Evolutionary conservation across 35 echinoderm and acorn worm species (phyloP), one percentile per base, ranked within the genome.

Genomic region (Ophioderma brevispina): DNA sequence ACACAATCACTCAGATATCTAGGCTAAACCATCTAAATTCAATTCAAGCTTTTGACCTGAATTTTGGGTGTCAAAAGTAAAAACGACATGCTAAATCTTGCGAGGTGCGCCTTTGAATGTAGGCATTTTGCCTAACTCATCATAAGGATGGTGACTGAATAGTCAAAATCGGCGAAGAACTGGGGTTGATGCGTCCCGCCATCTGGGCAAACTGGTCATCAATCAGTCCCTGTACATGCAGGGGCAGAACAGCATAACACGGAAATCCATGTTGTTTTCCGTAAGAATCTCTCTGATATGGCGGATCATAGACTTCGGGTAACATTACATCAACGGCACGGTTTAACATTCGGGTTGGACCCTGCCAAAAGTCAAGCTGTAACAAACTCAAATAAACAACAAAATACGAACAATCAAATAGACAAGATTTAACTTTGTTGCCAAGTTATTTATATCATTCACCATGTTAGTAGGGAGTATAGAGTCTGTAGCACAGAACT

Each of bases 61-160:
- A n/a, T n/a, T n/a, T n/a, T n/a, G n/a, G n/a, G n/a, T n/a, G n/a
- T n/a, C n/a, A n/a, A n/a, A n/a, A n/a, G n/a, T n/a, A n/a, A n/a
- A n/a, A n/a, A n/a, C n/a, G n/a, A n/a, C n/a, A n/a, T n/a, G n/a
- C n/a, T n/a, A n/a, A n/a, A n/a, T n/a, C n/a, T n/a, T n/a, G n/a
- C n/a, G n/a, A n/a, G n/a, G n/a, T n/a, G n/a, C n/a, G n/a, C n/a
- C n/a, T n/a, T n/a, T n/a, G n/a, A n/a, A n/a, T n/a, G n/a, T n/a
- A n/a, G n/a, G n/a, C n/a, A n/a, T n/a, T n/a, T n/a, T n/a, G n/a
- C 41, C n/a, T 92, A 95, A 89, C 93, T 98, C 89, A 0, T 95
- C 92, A 39, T 90, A 94, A 19, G 92, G 76, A 77, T 98, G 92
- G 37, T 98, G 95, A 87, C 76, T 21, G 81, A 77, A 64, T 98